These are phyloP conservation scores for Pegoplata infirma DNA, from an alignment of 2,888 invertebrate genomes.

Conservation along the genomic window DNA sequence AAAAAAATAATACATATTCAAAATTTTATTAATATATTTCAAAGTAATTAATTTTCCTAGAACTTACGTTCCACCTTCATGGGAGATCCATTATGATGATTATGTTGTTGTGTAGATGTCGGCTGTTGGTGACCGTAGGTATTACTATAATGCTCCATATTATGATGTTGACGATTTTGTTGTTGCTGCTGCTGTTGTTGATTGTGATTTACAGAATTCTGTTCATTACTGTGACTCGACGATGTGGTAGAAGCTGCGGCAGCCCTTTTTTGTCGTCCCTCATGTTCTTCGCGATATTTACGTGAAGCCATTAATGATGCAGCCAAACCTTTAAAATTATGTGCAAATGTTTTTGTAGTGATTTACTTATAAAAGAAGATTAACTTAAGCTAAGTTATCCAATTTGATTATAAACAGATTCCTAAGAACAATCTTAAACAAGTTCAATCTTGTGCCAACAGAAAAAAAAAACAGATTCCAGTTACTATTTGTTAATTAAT, in stretches of 20 bases:
- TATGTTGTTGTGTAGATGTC: slow-evolving; percentile 39
- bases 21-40: not conserved
- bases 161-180: slow-evolving; percentile 46
- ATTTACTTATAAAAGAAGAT: too few species aligned
- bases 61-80: slow-evolving; percentile 75
- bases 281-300: slow-evolving; percentile 80
- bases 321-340: slow-evolving; percentile 82
- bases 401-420: too few species aligned
- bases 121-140: slow-evolving; percentile 49
- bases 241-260: slow-evolving; percentile 69
- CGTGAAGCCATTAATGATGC: slow-evolving; percentile 86
- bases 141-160: slow-evolving; percentile 34
- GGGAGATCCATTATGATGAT: slow-evolving; percentile 68
- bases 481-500: too few species aligned
- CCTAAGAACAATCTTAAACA: too few species aligned
- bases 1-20: not conserved
- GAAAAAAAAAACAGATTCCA: too few species aligned
- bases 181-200: slow-evolving; percentile 55
- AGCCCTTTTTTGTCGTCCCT: slow-evolving; percentile 76
- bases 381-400: too few species aligned
- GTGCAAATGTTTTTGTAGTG: too few species aligned
- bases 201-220: slow-evolving; percentile 60
- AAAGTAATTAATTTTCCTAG: not conserved
- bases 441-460: too few species aligned
- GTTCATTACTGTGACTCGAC: slow-evolving; percentile 59